Evolutionary conservation across 2,797 vertebrate species (phyloP), one percentile per base, ranked within the genome.

Genomic region (Alca torda): DNA sequence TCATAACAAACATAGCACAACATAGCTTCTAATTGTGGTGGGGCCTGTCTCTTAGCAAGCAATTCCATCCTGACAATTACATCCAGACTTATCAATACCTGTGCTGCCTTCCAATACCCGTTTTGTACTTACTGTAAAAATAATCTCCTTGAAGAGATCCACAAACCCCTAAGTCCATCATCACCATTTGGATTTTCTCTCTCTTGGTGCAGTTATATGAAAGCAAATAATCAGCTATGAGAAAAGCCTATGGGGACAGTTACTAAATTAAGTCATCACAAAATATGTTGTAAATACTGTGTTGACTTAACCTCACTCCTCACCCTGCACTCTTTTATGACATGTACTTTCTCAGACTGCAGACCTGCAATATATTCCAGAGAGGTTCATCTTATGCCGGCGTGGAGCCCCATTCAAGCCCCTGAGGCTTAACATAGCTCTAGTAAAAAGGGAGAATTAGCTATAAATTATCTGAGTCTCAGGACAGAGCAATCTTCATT

Each of bases 191-290:
- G 35, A 59, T 64, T 81, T 90, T 79, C 26, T 59, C 73, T 46
- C 9, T 73, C 3, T 10, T 59, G 24, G 31, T 73, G 73, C 65
- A 90, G 79, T 50, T 73, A 57, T 28, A 64, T 13, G 51, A 91
- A 86, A 90, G 28, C 20, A 14, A 1, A 53, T 57, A 72, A 86
- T 63, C 73, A 82, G 43, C 72, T 41, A 63, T 6, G 13, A 87
- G 46, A 93, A 93, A 90, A 95, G 90, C 45, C 93, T 80, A 77
- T 86, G 37, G 76, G 76, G 74, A 94, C 54, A 92, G 84, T 76
- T 92, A 81, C 28, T 68, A 89, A 94, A 95, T 86, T 88, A 95
- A 96, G 33, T 41, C 59, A 91, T 93, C 83, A 79, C 45, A 78
- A 94, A 92, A 84, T 39, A 74, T 3, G 19, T 79, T 54, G 69